phyloP scores from a whole-genome alignment of 2,888 invertebrate genomes.

The Nemoura dubitans region DNA sequence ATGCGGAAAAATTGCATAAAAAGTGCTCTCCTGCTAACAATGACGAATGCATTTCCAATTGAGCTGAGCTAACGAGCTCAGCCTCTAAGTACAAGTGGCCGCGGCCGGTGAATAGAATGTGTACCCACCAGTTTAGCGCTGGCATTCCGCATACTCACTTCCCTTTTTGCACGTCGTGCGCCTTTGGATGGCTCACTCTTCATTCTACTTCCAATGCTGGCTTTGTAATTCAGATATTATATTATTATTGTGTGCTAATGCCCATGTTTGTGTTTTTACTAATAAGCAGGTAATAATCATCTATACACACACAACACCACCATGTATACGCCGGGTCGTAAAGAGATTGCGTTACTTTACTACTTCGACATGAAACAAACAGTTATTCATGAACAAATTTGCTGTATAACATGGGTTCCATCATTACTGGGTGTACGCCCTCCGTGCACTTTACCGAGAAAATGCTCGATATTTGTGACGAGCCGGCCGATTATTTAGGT shows the following conservation, averaged over 20 bases:
- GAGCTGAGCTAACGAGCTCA: background rate
- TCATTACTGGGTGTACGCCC: background rate
- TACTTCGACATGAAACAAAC: background rate
- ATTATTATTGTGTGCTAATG: too few species aligned
- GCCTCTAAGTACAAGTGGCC: background rate
- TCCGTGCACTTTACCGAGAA: background rate
- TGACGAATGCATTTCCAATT: background rate
- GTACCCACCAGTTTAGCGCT: background rate
- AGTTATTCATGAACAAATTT: slow-evolving; percentile 1
- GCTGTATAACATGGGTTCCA: background rate
- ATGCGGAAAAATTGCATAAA: background rate
- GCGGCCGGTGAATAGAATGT: background rate
- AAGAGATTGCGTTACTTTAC: background rate
- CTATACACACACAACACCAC: background rate
- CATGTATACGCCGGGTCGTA: background rate
- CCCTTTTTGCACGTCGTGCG: background rate
- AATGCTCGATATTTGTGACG: background rate
- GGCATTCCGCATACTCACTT: background rate
- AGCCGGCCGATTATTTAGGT: background rate
- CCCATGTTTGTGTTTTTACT: background rate
- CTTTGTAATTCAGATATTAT: background rate
- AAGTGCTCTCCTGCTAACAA: background rate
- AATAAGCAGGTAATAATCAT: background rate
- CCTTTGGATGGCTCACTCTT: background rate
- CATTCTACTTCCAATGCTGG: background rate